Percentiles rank a stretch among this genome's conserved stretches.
Evolutionary conservation across 2,113 vertebrate species (phyloP).

Genomic region (Pseudopipra pipra): DNA sequence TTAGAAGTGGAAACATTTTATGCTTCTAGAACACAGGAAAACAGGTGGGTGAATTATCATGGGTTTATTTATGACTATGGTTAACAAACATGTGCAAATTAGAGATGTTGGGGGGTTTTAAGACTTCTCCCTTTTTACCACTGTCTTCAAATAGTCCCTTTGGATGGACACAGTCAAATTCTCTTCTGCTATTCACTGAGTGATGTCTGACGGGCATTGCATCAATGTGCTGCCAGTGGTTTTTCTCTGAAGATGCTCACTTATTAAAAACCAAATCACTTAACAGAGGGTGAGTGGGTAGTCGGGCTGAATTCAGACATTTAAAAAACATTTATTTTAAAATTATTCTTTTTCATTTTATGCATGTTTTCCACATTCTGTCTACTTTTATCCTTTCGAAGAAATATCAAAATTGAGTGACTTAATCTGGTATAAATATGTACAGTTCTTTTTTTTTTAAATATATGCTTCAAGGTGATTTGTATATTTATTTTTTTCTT

Average conservation of each 20-base stretch:
- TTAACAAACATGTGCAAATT: slow-evolving; percentile 34
- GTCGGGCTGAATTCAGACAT: slow-evolving; percentile 38
- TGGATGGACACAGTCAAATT: neutral
- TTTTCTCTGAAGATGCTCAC: slow-evolving; percentile 1
- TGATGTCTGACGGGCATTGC: neutral
- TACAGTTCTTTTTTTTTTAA: neutral
- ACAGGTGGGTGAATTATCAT: slow-evolving; percentile 36
- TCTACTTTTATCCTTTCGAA: neutral
- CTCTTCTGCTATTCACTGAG: neutral
- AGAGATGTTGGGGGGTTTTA: neutral
- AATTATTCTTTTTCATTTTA: neutral
- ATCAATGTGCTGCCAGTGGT: neutral
- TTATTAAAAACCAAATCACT: slow-evolving; percentile 35
- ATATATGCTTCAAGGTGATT: neutral
- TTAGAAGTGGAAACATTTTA: neutral
- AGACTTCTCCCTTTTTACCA: neutral
- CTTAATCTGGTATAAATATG: neutral
- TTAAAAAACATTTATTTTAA: slow-evolving; percentile 4
- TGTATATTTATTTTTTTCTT: neutral
- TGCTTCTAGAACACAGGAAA: neutral
- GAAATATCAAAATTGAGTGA: neutral
- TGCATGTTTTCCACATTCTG: neutral
- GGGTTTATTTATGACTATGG: slow-evolving; percentile 29
- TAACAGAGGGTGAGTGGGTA: slow-evolving; percentile 66
- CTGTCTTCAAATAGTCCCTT: neutral